A percentile compares a stretch with the other conserved stretches of the same genome.
Evolutionary conservation across 2,888 invertebrate species (phyloP).

Genomic region (Chrysomela aeneicollis): DNA sequence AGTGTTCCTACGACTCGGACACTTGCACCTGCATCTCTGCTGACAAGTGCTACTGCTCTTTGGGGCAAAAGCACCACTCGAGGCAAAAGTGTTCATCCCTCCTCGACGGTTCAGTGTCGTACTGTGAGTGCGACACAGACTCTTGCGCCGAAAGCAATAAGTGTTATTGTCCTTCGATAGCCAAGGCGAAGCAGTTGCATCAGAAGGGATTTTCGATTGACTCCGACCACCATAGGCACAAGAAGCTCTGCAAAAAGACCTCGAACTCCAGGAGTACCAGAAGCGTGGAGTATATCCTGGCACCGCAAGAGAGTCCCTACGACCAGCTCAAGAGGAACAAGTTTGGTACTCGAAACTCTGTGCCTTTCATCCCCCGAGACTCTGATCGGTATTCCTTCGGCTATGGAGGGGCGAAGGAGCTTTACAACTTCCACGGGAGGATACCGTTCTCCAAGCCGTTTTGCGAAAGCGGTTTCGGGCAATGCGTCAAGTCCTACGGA

Average conservation of each 20-base stretch:
- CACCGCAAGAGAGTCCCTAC: conserved; percentile 64
- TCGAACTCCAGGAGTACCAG: conserved; percentile 58
- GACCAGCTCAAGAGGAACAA: conserved; percentile 58
- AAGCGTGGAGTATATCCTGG: conserved; percentile 66
- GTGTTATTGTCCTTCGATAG: conserved; percentile 73
- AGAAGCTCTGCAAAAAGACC: conserved; percentile 57
- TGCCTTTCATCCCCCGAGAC: conserved; percentile 59
- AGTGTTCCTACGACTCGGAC: conserved; percentile 86
- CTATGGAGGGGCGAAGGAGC: conserved; percentile 59
- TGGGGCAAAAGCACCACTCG: conserved; percentile 65
- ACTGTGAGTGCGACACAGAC: conserved; percentile 85
- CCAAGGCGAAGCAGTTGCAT: conserved; percentile 60
- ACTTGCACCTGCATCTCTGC: conserved; percentile 79
- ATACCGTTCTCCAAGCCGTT: conserved; percentile 54
- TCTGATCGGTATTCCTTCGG: conserved; percentile 73
- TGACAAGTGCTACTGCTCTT: conserved; percentile 87
- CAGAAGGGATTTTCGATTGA: conserved; percentile 61
- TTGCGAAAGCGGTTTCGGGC: conserved; percentile 45
- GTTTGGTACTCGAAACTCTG: conserved; percentile 39
- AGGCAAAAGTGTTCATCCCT: conserved; percentile 56
- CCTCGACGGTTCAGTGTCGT: conserved; percentile 63
- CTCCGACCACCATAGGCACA: conserved; percentile 46
- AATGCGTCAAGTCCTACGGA: conserved; percentile 40
- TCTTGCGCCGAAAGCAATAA: conserved; percentile 88
- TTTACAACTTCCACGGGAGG: conserved; percentile 49